Evolutionary conservation across 1,140 invertebrate genomes (phyloP).

Genomic region (Drosophila eugracilis): DNA sequence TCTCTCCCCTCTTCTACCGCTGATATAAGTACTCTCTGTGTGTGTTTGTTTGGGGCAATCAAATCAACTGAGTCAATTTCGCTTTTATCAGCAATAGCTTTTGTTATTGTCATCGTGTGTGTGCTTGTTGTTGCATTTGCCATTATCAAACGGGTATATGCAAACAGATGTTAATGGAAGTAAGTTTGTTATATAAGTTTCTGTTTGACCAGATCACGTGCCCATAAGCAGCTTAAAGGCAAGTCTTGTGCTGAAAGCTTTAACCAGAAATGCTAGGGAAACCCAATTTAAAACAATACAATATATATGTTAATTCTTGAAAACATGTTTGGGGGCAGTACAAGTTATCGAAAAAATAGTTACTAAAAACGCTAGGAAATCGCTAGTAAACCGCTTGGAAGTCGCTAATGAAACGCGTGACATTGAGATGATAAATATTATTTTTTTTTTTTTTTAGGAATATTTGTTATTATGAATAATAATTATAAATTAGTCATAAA

Average conservation of each 20-base stretch:
- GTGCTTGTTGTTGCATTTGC: conserved; percentile 25
- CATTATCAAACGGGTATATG: conserved; percentile 18
- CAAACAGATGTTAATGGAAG: conserved; percentile 45
- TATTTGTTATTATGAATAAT: too few species aligned
- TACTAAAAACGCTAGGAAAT: neutral
- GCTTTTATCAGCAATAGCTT: conserved; percentile 31
- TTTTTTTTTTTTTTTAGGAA: too few species aligned
- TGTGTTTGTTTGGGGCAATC: conserved; percentile 12
- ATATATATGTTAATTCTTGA: conserved; percentile 6
- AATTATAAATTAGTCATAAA: too few species aligned
- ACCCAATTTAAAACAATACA: neutral
- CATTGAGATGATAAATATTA: too few species aligned
- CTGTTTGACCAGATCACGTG: conserved; percentile 33
- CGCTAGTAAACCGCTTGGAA: neutral
- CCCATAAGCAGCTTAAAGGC: neutral
- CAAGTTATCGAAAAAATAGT: neutral
- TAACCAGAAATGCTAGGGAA: neutral
- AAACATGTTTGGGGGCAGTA: conserved; percentile 17
- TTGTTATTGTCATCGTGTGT: conserved; percentile 29
- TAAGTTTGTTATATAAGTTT: conserved; percentile 30
- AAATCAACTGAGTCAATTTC: conserved; percentile 43
- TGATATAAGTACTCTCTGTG: neutral
- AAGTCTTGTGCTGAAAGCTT: conserved; percentile 10
- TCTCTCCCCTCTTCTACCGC: neutral
- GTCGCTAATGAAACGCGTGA: neutral